These are phyloP conservation scores for Enteromius treurensis DNA, from an alignment of 2,797 vertebrate genomes.

Conservation along the genomic window DNA sequence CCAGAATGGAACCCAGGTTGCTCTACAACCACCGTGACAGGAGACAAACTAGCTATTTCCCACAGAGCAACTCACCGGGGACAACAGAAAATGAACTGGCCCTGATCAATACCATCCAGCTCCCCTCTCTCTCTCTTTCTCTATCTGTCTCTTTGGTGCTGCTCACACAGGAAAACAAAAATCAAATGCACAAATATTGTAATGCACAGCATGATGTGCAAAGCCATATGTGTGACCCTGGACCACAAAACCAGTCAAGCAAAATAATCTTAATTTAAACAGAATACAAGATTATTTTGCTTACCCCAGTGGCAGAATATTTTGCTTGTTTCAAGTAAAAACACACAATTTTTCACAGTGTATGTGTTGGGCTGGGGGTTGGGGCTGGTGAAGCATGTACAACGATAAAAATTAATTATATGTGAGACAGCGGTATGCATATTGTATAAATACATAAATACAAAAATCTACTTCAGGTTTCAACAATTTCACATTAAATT, in stretches of 20 bases:
- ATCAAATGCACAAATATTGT: not conserved
- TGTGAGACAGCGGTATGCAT: not conserved
- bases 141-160: conserved; percentile 16
- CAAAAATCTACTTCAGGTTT: not conserved
- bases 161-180: not conserved
- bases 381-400: too few species aligned
- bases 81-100: conserved; percentile 79
- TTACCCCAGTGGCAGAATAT: too few species aligned
- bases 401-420: not conserved
- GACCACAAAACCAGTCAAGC: too few species aligned
- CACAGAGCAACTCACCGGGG: conserved; percentile 74
- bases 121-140: conserved; percentile 42
- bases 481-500: too few species aligned
- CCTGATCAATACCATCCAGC: conserved; percentile 75
- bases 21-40: conserved; percentile 74
- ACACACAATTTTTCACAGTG: too few species aligned
- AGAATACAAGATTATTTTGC: too few species aligned
- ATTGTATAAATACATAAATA: too few species aligned
- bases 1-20: conserved; percentile 56
- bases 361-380: too few species aligned
- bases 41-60: conserved; percentile 81
- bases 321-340: too few species aligned
- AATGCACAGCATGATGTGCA: conserved; percentile 18
- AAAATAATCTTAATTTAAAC: too few species aligned
- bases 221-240: not conserved